Evolutionary conservation across 1,140 invertebrate genomes (phyloP).

Genomic region (Mamestra configurata): DNA sequence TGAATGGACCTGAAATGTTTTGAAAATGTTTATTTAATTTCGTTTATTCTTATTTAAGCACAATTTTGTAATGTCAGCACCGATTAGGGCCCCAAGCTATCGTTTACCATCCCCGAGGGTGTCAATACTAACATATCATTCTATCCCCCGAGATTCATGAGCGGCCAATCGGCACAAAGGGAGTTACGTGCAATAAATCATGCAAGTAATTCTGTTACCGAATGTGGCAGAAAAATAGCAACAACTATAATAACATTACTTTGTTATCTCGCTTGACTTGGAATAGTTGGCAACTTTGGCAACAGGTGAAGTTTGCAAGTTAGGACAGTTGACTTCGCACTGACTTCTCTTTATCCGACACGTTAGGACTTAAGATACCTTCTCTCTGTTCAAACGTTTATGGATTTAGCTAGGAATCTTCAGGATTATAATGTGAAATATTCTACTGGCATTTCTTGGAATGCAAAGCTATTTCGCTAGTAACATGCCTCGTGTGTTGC

Average conservation of each 20-base stretch:
- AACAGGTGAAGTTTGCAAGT: constrained; percentile 61
- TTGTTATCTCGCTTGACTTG: constrained; percentile 30
- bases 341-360: constrained; percentile 52
- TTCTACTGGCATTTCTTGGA: no score
- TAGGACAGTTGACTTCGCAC: constrained; percentile 51
- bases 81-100: background rate
- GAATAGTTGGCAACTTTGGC: constrained; percentile 55
- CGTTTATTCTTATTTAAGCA: background rate
- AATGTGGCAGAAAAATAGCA: constrained; percentile 33
- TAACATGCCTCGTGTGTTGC: no score
- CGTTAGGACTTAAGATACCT: constrained; percentile 50
- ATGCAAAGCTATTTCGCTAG: no score
- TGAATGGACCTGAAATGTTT: background rate
- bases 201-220: constrained; percentile 24
- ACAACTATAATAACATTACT: constrained; percentile 25
- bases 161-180: constrained; percentile 15
- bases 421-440: background rate
- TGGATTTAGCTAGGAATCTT: background rate
- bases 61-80: background rate
- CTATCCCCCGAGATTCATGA: background rate
- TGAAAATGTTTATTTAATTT: background rate
- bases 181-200: constrained; percentile 25
- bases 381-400: background rate
- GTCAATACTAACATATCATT: background rate
- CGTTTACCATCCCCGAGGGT: background rate